Evolutionary conservation across 2,888 invertebrate species (phyloP), one percentile per base, ranked within the genome.

Genomic region (Lepidonotus clava): DNA sequence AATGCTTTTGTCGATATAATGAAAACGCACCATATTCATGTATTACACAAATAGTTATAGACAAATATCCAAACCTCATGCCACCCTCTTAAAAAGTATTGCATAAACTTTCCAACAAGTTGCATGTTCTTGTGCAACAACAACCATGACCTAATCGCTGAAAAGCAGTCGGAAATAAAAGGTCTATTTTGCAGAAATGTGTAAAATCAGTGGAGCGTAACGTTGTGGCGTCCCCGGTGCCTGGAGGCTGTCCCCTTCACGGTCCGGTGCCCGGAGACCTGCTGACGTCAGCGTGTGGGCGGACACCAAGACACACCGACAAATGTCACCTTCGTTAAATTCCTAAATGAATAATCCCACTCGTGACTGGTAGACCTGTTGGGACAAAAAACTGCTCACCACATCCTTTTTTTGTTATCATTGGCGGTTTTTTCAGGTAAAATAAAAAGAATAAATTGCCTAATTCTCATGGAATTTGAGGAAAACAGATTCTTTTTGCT

Each of bases 311-410:
- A 56, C 56, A 61, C 11, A 11, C 5, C 28, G 28, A 24, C 2
- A 61, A 61, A 61, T 61, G 61, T 61, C 61, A 61, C 61, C 61
- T 61, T 61, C 61, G 61, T 61, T 61, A 61, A 61, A 18, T 61
- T 61, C 61, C 61, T 28, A 28, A 61, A 61, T 61, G 61, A 61
- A 61, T 28, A 61, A 11, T 61, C 24, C 61, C 61, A 61, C 61
- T 61, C 28, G 61, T 61, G 61, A 61, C 61, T 61, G 61, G 61
- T 61, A 24, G 2, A 61, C 61, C 24, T 24, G 21, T 61, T 24
- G 11, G 24, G 28, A 18, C 24, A 61, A 61, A 61, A 56, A 56
- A 11, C 21, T 61, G 28, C n/a, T n/a, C 11, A 24, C 61, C 61
- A 24, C 61, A 61, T 61, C 61, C 61, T n/a, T 61, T 18, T 61